Evolutionary conservation across 2,888 invertebrate species (phyloP).

Genomic region (Muscina levida): DNA sequence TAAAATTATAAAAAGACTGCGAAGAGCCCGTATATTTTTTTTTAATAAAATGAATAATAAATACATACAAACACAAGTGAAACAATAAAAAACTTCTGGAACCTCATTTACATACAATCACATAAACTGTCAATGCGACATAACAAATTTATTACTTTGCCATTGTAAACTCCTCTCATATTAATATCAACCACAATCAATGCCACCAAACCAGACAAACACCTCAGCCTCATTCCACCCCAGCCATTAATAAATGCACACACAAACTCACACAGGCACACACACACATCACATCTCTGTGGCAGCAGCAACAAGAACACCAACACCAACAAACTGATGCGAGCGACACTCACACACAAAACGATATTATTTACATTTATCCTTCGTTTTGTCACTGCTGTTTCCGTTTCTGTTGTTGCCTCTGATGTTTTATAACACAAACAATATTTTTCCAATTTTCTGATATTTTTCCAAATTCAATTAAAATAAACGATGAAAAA

Average conservation of each 20-base stretch:
- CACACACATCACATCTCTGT: conserved; percentile 1
- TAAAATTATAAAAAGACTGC: no score
- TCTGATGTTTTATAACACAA: conserved; percentile 47
- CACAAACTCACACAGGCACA: conserved; percentile 6
- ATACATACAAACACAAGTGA: conserved; percentile 35
- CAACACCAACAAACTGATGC: conserved; percentile 21
- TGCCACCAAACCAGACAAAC: conserved; percentile 49
- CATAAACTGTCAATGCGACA: conserved; percentile 68
- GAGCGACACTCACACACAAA: conserved; percentile 13
- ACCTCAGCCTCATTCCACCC: conserved; percentile 22
- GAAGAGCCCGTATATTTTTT: conserved; percentile 19
- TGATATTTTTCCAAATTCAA: conserved; percentile 66
- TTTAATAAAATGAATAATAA: conserved; percentile 32
- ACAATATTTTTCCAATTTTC: conserved; percentile 66
- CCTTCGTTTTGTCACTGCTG: conserved; percentile 61
- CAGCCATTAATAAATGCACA: conserved; percentile 36
- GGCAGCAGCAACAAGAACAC: conserved; percentile 52
- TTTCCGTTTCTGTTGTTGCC: conserved; percentile 27
- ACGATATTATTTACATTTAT: conserved; percentile 50
- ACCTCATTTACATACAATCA: conserved; percentile 64
- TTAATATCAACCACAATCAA: conserved; percentile 63
- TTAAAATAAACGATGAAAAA: conserved; percentile 61
- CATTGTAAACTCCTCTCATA: conserved; percentile 64
- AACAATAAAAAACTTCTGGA: conserved; percentile 55
- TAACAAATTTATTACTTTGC: conserved; percentile 67